Evolutionary conservation across 2,888 invertebrate genomes (phyloP).

Genomic region (Papilio gigon): DNA sequence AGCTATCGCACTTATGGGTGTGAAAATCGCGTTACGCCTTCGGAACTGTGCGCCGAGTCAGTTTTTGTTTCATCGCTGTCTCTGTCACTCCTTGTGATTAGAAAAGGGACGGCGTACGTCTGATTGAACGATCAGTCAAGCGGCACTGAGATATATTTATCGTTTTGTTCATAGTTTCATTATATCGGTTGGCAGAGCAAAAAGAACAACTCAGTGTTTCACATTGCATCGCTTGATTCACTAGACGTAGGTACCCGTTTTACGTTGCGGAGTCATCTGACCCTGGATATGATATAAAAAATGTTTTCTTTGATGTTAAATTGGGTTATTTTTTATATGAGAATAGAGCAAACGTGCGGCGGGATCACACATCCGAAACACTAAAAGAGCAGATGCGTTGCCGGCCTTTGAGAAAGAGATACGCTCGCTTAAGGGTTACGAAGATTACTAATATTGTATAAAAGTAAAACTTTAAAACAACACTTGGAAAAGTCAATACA

Average conservation of each 20-base stretch:
- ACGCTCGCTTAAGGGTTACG: no score
- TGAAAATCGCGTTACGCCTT: slow-evolving; percentile 50
- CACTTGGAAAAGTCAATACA: no score
- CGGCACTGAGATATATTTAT: slow-evolving; percentile 49
- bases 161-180: slow-evolving; percentile 50
- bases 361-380: no score
- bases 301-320: no score
- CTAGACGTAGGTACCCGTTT: not conserved
- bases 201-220: slow-evolving; percentile 43
- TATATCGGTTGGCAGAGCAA: slow-evolving; percentile 49
- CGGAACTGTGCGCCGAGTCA: slow-evolving; percentile 39
- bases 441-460: not conserved
- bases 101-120: slow-evolving; percentile 43
- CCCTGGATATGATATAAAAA: not conserved
- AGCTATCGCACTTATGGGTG: slow-evolving; percentile 46
- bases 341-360: no score
- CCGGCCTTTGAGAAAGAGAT: no score
- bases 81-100: slow-evolving; percentile 41
- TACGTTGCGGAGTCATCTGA: not conserved
- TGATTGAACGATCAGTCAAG: slow-evolving; percentile 49
- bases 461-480: no score
- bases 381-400: no score
- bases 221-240: slow-evolving; percentile 39
- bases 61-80: slow-evolving; percentile 44
- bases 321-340: no score